Evolutionary conservation across 2,113 vertebrate genomes (phyloP), one percentile per base, ranked within the genome.

Genomic region (Nymphicus hollandicus): DNA sequence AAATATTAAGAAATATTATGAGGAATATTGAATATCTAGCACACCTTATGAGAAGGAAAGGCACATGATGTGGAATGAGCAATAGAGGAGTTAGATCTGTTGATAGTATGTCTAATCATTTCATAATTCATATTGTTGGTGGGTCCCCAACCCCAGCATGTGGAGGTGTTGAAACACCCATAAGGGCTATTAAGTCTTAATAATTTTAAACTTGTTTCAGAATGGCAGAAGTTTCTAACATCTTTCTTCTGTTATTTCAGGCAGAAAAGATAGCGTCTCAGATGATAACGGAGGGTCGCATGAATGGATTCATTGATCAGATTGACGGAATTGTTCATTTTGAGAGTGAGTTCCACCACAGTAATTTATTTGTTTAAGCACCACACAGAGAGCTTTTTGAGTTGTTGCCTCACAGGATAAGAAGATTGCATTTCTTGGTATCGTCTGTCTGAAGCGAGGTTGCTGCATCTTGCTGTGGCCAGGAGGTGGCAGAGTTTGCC

Each of bases 261-360:
- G 99, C 99, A 74, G 99, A 99, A 95, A 99, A 99, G 96, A 99
- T 99, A 9, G 99, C 99, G 35, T 99, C 99, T 27, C 99, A 99
- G 95, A 99, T 99, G 99, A 99, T 99, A 97, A 99, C 99, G 5
- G 99, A 99, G 94, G 99, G 99, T 52, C 99, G 99, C 41, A 99
- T 99, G 99, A 99, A 99, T 10, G 99, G 99, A 95, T 99, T 99
- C 96, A 99, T 99, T 46, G 99, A 99, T 97, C 99, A 99, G 97
- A 99, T 99, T 73, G 99, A 99, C 12, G 98, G 99, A 94, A 99
- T 99, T 49, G 99, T 99, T 89, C 99, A 99, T 97, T 99, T 99
- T 98, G 99, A 99, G 98, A 99, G 99, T 99, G 98, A 99, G 99
- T 91, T 60, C 11, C 6, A 27, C 52, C 39, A n/a, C 41, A 44